phyloP scores from a whole-genome alignment of 30 jellyfish, hydroid and myxozoan species.

The Aurelia aurita complex sp. Pacific region DNA sequence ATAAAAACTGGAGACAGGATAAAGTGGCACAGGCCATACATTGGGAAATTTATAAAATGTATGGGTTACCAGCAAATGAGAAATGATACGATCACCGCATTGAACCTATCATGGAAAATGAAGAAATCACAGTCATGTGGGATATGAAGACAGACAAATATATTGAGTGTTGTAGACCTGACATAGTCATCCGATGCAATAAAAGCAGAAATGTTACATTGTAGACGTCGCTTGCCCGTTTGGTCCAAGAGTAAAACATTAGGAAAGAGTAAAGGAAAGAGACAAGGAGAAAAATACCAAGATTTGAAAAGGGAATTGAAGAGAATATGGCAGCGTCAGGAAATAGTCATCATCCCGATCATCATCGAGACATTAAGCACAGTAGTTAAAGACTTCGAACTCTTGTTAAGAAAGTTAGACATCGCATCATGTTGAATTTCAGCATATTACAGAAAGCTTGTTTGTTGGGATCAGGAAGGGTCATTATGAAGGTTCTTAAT shows the following conservation, averaged over 20 bases:
- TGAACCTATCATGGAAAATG: constrained; percentile 21
- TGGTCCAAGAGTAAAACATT: background rate
- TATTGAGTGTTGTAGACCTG: no score
- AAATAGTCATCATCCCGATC: constrained; percentile 34
- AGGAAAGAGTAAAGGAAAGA: background rate
- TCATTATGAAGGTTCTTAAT: constrained; percentile 10
- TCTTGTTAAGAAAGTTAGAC: constrained; percentile 3
- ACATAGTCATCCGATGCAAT: background rate
- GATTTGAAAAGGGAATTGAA: constrained; percentile 1
- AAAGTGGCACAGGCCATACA: constrained; percentile 19
- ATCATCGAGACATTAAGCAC: constrained; percentile 9
- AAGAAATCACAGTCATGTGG: background rate
- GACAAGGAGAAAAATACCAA: background rate
- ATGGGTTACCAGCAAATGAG: constrained; percentile 7
- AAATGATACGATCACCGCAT: constrained; percentile 8
- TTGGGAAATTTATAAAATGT: background rate
- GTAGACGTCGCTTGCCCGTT: constrained; percentile 12
- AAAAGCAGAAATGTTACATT: constrained; percentile 3
- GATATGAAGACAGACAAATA: no score
- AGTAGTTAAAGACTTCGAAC: background rate
- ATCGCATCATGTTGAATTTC: constrained; percentile 8
- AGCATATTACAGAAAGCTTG: constrained; percentile 36
- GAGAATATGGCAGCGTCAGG: constrained; percentile 32
- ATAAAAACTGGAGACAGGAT: background rate
- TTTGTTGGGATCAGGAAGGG: constrained; percentile 21